Conservation (phyloP, 2,113 vertebrate genomes). For the Melanotaenia duboulayi region DNA sequence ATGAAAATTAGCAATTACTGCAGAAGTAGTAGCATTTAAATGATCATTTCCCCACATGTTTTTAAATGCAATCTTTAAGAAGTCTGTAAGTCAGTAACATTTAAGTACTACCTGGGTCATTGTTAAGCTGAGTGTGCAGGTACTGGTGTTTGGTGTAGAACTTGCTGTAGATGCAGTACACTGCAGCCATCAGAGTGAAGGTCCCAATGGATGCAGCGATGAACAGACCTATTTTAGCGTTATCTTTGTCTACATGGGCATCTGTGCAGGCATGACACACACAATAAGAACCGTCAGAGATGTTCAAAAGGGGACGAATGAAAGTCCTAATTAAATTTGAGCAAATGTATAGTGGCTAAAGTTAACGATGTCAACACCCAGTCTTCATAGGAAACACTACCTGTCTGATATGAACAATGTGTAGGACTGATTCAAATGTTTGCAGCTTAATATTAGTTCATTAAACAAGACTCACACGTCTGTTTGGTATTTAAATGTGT, state of each 20-base stretch:
- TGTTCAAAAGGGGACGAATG: neutral
- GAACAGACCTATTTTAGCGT: slow-evolving; percentile 77
- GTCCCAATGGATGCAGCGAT: slow-evolving; percentile 79
- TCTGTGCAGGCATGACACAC: slow-evolving; percentile 56
- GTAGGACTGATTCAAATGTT: neutral
- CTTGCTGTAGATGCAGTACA: slow-evolving; percentile 82
- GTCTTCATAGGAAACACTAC: no score
- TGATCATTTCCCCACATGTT: no score
- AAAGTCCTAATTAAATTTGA: no score
- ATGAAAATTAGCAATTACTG: neutral
- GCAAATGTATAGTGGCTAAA: no score
- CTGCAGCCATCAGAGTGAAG: slow-evolving; percentile 76
- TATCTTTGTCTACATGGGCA: slow-evolving; percentile 54
- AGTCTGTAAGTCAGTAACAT: neutral
- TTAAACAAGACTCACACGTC: slow-evolving; percentile 54
- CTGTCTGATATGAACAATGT: neutral
- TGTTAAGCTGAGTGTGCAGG: slow-evolving; percentile 77
- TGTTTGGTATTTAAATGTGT: slow-evolving; percentile 46
- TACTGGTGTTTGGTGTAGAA: slow-evolving; percentile 83
- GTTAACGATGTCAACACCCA: no score
- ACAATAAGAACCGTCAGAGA: neutral
- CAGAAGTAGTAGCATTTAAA: neutral
- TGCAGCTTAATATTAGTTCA: neutral
- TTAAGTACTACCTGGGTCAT: slow-evolving; percentile 71
- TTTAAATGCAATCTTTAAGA: neutral